Percentiles rank a stretch among this genome's conserved stretches.
These are phyloP conservation scores for Dermolepida albohirtum DNA, from an alignment of 2,888 invertebrate genomes.

Conservation along the genomic window DNA sequence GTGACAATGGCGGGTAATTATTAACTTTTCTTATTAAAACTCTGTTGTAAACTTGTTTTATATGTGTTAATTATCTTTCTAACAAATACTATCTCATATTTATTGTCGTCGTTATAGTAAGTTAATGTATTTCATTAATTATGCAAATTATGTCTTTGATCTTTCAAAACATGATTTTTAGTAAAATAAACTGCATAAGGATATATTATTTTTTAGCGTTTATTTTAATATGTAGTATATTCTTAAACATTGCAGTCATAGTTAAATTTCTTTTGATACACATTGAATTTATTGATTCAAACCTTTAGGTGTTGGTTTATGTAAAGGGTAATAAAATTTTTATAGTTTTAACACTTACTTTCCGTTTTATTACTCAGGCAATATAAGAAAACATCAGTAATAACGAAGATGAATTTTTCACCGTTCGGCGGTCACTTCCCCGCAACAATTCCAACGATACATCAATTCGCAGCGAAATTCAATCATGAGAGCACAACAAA, in stretches of 20 bases:
- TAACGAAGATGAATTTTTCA: constrained; percentile 81
- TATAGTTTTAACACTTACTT: constrained; percentile 19
- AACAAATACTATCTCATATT: too few relatives aligned
- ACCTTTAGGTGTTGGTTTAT: constrained; percentile 3
- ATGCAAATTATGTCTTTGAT: too few relatives aligned
- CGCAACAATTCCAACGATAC: constrained; percentile 81
- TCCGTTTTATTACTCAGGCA: constrained; percentile 16
- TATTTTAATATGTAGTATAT: too few relatives aligned
- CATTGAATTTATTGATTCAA: constrained; percentile 24
- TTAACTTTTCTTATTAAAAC: constrained; percentile 29
- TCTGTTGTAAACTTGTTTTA: not conserved
- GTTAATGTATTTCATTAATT: not conserved
- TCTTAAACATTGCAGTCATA: too few relatives aligned
- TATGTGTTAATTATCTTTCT: not conserved
- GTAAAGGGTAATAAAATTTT: not conserved
- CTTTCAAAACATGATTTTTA: too few relatives aligned
- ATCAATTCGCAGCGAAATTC: constrained; percentile 85
- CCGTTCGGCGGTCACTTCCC: constrained; percentile 86
- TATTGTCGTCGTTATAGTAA: not conserved
- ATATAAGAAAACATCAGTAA: constrained; percentile 32
- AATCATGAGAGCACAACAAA: constrained; percentile 63
- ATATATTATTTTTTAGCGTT: too few relatives aligned
- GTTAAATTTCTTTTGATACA: too few relatives aligned
- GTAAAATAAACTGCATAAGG: too few relatives aligned
- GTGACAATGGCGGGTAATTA: constrained; percentile 46